These are phyloP conservation scores for Drosophila persimilis DNA, from an alignment of 1,140 invertebrate species.

Conservation along the genomic window DNA sequence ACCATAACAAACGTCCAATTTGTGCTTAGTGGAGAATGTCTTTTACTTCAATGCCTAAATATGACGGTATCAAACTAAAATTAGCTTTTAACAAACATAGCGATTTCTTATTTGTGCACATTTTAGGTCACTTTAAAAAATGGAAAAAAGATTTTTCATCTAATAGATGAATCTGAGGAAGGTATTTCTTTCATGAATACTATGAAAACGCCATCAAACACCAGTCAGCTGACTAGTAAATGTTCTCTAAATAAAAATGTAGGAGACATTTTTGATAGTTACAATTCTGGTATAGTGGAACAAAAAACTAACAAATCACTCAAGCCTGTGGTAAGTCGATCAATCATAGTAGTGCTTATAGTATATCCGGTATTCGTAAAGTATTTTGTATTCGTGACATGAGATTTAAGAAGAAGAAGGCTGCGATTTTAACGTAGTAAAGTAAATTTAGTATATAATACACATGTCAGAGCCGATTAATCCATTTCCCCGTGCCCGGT, in stretches of 20 bases:
- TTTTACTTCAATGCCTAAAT: conserved; percentile 72
- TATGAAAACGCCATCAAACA: background rate
- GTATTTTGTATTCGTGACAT: background rate
- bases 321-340: conserved; percentile 9
- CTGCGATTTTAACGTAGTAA: no score
- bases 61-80: conserved; percentile 44
- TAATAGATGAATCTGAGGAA: background rate
- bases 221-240: background rate
- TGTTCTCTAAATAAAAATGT: background rate
- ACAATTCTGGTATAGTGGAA: background rate
- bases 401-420: no score
- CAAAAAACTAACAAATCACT: background rate
- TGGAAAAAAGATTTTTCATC: conserved; percentile 25
- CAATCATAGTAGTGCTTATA: background rate
- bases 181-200: conserved; percentile 2
- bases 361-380: no score
- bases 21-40: conserved; percentile 76
- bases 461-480: no score
- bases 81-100: background rate
- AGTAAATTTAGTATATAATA: no score
- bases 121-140: conserved; percentile 31
- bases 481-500: no score
- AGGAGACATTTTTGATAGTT: background rate
- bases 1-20: conserved; percentile 70
- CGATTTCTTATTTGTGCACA: background rate